Base-by-base conservation (phyloP, 2,797 vertebrate species). In the Pitangus sulphuratus region DNA sequence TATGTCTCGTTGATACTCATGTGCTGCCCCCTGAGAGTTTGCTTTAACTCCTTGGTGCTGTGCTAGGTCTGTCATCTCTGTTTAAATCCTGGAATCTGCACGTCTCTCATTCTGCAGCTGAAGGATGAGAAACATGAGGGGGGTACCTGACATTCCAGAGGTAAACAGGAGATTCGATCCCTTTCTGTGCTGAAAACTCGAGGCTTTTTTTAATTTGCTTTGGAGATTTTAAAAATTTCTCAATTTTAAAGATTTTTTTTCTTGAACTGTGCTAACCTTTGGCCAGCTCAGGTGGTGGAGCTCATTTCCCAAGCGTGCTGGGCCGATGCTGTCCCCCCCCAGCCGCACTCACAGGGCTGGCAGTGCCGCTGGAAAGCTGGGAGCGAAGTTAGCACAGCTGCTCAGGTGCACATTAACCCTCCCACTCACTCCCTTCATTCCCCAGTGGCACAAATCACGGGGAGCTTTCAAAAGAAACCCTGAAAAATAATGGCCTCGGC, bases 391-490 rank as follows among this genome's bases (percentile, higher is more conserved):
- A 71, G 60, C 65, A 62, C 64, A 87, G 82, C 91, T 95, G 77
- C 81, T 97, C 96, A 95, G 96, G 91, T 97, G 96, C 91, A 80
- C 93, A 75, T 93, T 75, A 53, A 56, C 93, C 94, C 90, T 96
- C 97, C 94, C 92, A 96, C 90, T 95, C 97, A 86, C 58, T 93
- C 89, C 51, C 79, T 94, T 91, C 92, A 78, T 66, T 74, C 81
- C 82, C 79, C 74, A 72, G 81, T 94, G 93, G 95, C 88, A 97
- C 74, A 97, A 97, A 95, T 87, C 95, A 90, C 20, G 57, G 76
- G 77, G 88, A 94, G 89, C 90, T 96, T 87, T 93, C 16, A 87
- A 60, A 96, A 95, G 89, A 94, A 82, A 40, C 28, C 53, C 50
- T 18, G 25, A 44, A 9, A 90, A 94, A 93, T 85, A 97, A 76